These are phyloP conservation scores for Microplitis mediator DNA, from an alignment of 1,140 invertebrate genomes.

Conservation along the genomic window DNA sequence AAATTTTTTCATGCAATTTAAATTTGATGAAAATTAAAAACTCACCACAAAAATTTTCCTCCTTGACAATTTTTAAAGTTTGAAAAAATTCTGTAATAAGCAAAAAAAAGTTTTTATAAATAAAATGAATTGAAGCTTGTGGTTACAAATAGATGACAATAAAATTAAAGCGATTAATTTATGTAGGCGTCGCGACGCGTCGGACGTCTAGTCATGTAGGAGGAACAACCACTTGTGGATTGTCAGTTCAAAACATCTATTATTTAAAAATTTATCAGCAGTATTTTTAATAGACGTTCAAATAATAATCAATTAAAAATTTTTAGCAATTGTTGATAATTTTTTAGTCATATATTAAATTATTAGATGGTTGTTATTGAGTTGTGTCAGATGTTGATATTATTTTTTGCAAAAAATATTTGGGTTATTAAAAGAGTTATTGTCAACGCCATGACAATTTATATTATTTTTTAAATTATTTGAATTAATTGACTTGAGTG, in stretches of 20 bases:
- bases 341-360: not conserved
- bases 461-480: not conserved
- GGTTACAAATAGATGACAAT: not conserved
- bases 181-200: constrained; percentile 14
- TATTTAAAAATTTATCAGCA: not conserved
- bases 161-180: not conserved
- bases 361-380: not conserved
- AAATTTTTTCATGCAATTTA: no score
- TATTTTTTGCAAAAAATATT: not conserved
- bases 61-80: no score
- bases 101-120: no score
- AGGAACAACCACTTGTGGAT: constrained; percentile 54
- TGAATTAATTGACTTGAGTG: not conserved
- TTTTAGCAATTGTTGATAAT: not conserved
- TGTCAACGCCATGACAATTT: not conserved
- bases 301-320: not conserved
- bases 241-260: not conserved
- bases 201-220: constrained; percentile 9
- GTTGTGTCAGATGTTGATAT: not conserved
- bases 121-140: no score
- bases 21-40: no score
- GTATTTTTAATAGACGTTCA: not conserved
- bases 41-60: no score
- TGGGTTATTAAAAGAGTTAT: not conserved
- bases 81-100: no score